A percentile compares a stretch with the other conserved stretches of the same genome.
These are phyloP conservation scores for Vireo griseus DNA, from an alignment of 2,797 vertebrate genomes.

Conservation along the genomic window DNA sequence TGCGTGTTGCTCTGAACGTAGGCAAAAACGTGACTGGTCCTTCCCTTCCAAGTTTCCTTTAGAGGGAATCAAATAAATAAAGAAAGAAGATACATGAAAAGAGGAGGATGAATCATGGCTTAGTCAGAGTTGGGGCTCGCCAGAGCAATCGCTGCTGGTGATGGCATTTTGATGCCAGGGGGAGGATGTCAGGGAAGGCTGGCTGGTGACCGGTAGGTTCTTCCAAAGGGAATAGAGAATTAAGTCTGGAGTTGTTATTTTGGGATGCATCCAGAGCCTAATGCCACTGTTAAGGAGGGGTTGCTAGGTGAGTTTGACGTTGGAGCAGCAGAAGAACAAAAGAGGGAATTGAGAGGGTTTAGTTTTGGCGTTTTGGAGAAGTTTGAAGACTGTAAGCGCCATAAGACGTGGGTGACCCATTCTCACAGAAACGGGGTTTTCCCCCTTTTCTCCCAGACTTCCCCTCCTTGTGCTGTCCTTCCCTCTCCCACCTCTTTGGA, in stretches of 20 bases:
- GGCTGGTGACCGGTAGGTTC: background rate
- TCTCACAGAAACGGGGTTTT: accelerated
- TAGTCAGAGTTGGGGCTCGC: constrained; percentile 13
- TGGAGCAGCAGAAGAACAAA: background rate
- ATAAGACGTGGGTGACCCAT: accelerated
- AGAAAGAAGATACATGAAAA: background rate
- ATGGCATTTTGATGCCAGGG: background rate
- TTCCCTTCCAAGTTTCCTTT: background rate
- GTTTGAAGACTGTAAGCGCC: background rate
- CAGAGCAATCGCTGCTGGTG: background rate
- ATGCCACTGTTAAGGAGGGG: background rate
- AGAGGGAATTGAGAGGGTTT: background rate
- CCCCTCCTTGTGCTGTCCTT: background rate
- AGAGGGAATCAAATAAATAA: background rate
- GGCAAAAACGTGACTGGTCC: background rate
- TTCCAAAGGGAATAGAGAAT: background rate
- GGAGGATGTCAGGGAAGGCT: background rate
- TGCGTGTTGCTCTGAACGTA: accelerated
- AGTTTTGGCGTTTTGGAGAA: background rate
- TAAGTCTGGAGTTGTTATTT: background rate
- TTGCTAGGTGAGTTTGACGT: background rate
- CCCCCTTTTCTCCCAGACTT: background rate
- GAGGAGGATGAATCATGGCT: background rate
- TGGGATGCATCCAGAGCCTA: background rate
- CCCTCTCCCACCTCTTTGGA: background rate